Evolutionary conservation across 2,113 vertebrate species (phyloP).

Genomic region (Ptyas mucosa): DNA sequence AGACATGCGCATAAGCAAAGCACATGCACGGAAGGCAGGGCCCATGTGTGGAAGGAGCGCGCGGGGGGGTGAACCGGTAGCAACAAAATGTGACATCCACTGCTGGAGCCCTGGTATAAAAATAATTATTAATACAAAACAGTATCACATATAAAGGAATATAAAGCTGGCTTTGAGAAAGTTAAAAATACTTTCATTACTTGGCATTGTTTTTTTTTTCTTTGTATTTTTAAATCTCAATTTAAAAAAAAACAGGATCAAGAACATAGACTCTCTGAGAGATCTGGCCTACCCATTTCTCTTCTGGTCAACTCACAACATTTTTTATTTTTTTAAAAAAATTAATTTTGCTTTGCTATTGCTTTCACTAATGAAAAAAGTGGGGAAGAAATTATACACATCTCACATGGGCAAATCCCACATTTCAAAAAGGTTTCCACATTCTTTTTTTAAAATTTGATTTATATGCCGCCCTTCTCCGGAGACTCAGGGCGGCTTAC

Average conservation of each 20-base stretch:
- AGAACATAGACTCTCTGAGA: background rate
- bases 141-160: background rate
- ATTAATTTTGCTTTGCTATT: background rate
- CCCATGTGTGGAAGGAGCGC: no score
- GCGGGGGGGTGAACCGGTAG: no score
- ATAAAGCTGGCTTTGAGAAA: background rate
- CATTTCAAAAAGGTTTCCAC: background rate
- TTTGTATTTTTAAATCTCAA: background rate
- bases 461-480: no score
- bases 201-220: background rate
- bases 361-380: background rate
- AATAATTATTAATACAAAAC: background rate
- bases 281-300: background rate
- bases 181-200: background rate
- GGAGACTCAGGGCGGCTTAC: no score
- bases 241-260: background rate
- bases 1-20: no score
- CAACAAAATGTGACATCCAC: no score
- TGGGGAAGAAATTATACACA: background rate
- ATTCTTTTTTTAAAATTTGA: no score
- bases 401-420: background rate
- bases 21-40: no score
- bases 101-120: background rate
- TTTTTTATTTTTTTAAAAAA: background rate
- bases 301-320: background rate